Conservation (phyloP, 1,140 invertebrate genomes). For the Listronotus bonariensis region DNA sequence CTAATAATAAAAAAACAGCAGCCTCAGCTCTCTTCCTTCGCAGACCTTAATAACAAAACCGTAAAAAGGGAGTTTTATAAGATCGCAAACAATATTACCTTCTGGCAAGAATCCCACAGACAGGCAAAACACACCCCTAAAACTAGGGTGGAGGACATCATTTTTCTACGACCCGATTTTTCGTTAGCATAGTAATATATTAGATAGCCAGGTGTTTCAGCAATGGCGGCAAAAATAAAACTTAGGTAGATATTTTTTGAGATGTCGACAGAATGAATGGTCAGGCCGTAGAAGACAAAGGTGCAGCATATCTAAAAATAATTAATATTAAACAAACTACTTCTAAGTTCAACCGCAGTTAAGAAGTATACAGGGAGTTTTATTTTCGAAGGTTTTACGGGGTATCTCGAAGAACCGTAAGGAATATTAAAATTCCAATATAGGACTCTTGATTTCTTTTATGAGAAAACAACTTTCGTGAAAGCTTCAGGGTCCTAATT, state of each 20-base stretch:
- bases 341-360: too few species aligned
- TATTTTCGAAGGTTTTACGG: too few species aligned
- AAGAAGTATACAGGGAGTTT: too few species aligned
- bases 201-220: constrained; percentile 63
- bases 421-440: too few species aligned
- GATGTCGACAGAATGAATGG: constrained; percentile 66
- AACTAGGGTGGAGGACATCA: constrained; percentile 61
- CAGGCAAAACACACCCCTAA: constrained; percentile 55
- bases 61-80: constrained; percentile 13
- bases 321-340: too few species aligned
- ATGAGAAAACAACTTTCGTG: too few species aligned
- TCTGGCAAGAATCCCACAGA: constrained; percentile 55
- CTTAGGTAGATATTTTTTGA: constrained; percentile 61
- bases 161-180: constrained; percentile 62
- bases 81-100: constrained; percentile 39
- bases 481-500: too few species aligned
- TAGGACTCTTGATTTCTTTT: too few species aligned
- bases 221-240: constrained; percentile 59
- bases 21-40: background rate
- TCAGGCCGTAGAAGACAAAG: constrained; percentile 61
- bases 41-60: constrained; percentile 1
- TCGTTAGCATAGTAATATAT: constrained; percentile 60
- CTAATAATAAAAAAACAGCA: constrained; percentile 1
- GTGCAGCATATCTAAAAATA: constrained; percentile 15
- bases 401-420: too few species aligned